These are phyloP conservation scores for Plebejus argus DNA, from an alignment of 2,888 invertebrate species.

Conservation along the genomic window DNA sequence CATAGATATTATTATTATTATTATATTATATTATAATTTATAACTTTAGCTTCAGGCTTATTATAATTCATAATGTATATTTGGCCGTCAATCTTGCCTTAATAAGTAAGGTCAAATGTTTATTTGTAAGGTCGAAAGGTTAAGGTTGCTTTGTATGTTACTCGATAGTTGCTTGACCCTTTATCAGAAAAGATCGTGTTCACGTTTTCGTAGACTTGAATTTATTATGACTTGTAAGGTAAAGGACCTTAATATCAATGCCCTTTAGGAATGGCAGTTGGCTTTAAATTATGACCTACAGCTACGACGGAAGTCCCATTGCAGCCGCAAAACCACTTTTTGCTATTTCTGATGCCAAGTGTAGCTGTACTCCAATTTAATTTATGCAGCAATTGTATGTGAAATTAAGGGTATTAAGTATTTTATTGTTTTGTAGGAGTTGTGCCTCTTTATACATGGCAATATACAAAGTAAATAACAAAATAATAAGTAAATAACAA, in stretches of 20 bases:
- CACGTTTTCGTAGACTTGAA: conserved; percentile 7
- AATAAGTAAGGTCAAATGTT: neutral
- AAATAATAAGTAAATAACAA: too few relatives aligned
- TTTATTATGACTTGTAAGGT: neutral
- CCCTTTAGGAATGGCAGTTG: neutral
- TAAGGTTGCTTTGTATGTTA: conserved; percentile 4
- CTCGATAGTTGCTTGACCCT: neutral
- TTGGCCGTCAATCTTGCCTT: neutral
- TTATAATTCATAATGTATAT: neutral
- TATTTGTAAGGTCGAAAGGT: neutral
- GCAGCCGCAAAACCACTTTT: conserved; percentile 13
- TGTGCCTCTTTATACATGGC: too few relatives aligned
- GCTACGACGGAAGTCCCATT: neutral
- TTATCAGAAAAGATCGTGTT: neutral
- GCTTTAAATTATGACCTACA: conserved; percentile 8
- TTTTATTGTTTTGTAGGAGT: too few relatives aligned
- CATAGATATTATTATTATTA: too few relatives aligned
- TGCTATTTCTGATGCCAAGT: neutral
- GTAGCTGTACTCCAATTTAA: too few relatives aligned
- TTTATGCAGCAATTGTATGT: too few relatives aligned
- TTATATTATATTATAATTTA: too few relatives aligned
- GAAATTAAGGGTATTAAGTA: too few relatives aligned
- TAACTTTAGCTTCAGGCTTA: neutral
- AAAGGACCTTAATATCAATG: conserved; percentile 16
- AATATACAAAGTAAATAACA: too few relatives aligned